phyloP scores from a whole-genome alignment of 2,797 vertebrate species.

The Eulemur coronatus region DNA sequence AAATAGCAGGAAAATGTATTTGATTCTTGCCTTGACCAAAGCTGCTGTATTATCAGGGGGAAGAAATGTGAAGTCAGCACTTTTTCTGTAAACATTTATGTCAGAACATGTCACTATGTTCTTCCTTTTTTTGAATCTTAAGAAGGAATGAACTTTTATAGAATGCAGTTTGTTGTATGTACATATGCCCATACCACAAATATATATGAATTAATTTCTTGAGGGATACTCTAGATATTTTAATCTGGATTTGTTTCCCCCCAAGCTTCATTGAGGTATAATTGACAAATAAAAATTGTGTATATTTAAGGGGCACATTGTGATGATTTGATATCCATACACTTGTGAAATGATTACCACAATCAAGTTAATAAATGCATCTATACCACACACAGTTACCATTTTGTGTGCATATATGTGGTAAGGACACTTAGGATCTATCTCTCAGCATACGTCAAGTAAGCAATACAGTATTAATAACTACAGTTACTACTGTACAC shows the following conservation, averaged over 20 bases:
- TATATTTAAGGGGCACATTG: background rate
- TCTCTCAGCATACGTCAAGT: background rate
- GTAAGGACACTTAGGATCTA: background rate
- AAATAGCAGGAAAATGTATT: background rate
- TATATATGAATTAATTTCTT: background rate
- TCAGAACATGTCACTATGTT: no score
- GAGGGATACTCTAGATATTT: background rate
- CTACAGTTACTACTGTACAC: background rate
- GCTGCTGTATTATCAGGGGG: background rate
- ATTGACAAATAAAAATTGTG: background rate
- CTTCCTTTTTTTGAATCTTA: background rate
- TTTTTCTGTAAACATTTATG: background rate
- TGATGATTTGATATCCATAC: background rate
- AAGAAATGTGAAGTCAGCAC: accelerated
- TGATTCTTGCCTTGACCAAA: no score
- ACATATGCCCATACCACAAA: no score
- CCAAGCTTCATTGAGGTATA: background rate
- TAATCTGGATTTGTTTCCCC: background rate
- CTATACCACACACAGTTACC: background rate
- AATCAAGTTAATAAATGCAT: background rate
- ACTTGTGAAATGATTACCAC: background rate
- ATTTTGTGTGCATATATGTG: background rate
- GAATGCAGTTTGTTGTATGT: background rate
- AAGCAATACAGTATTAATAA: no score
- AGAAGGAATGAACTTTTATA: background rate